A percentile compares a stretch with the other conserved stretches of the same genome.
Conservation (phyloP, 2,113 vertebrate genomes). For the Microcebus griseorufus region DNA sequence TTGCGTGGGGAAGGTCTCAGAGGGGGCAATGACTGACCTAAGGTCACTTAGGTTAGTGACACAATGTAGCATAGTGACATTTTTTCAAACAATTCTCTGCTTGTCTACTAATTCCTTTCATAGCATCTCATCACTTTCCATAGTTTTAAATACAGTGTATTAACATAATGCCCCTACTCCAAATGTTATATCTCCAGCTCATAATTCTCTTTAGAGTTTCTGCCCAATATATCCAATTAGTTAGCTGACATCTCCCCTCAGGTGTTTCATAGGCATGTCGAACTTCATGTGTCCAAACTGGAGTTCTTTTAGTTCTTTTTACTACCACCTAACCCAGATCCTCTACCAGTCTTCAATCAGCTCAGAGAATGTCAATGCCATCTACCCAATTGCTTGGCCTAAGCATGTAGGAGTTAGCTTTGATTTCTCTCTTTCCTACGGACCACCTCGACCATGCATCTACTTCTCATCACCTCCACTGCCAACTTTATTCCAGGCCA, state of each 20-base stretch:
- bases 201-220: not conserved
- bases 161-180: not conserved
- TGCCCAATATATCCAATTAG: not conserved
- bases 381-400: not conserved
- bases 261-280: not conserved
- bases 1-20: not conserved
- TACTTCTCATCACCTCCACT: not conserved
- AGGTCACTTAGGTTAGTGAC: not conserved
- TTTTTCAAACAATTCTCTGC: not conserved
- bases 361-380: not conserved
- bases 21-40: not conserved
- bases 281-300: not conserved
- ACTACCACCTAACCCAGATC: not conserved
- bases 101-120: not conserved
- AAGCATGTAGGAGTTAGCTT: not conserved
- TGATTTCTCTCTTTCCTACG: not conserved
- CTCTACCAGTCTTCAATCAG: not conserved
- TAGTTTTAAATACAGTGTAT: not conserved
- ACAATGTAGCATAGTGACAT: not conserved
- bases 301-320: not conserved
- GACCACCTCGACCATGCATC: not conserved
- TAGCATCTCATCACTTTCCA: not conserved
- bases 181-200: not conserved
- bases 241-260: not conserved
- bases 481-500: not conserved